These are phyloP conservation scores for Minunthozetes semirufus DNA, from an alignment of 2,888 invertebrate species.

Conservation along the genomic window DNA sequence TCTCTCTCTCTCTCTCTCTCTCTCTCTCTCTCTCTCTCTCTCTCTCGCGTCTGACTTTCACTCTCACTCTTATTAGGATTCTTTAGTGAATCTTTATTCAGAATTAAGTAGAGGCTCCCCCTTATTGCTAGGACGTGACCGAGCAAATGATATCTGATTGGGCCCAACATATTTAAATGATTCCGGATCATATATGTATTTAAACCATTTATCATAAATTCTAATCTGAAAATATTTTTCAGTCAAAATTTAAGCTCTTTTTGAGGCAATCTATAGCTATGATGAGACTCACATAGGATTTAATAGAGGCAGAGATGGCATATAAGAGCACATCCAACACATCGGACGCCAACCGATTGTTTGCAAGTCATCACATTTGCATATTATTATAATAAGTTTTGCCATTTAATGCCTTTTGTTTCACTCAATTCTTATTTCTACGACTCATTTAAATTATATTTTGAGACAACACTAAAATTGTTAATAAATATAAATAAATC, in stretches of 20 bases:
- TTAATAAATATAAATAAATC: conserved; percentile 27
- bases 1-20: conserved; percentile 15
- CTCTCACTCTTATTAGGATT: neutral
- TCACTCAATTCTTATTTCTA: conserved; percentile 7
- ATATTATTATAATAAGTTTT: conserved; percentile 26
- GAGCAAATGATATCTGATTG: conserved; percentile 32
- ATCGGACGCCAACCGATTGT: neutral
- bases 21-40: neutral
- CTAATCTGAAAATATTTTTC: conserved; percentile 26
- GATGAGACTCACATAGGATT: neutral
- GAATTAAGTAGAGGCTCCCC: conserved; percentile 22
- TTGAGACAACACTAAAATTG: conserved; percentile 6
- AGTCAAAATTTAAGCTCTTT: conserved; percentile 17
- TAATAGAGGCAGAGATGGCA: neutral
- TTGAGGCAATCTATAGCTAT: conserved; percentile 1
- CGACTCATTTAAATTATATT: conserved; percentile 14
- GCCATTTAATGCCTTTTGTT: conserved; percentile 19
- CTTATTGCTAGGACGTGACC: conserved; percentile 35
- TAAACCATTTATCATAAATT: conserved; percentile 26
- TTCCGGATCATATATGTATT: conserved; percentile 29
- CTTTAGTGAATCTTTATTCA: conserved; percentile 4
- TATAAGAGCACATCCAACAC: neutral
- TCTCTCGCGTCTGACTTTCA: neutral
- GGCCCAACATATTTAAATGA: conserved; percentile 24
- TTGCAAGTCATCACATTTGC: conserved; percentile 31